These are phyloP conservation scores for Galeopsomyia nigrocyanea DNA, from an alignment of 2,888 invertebrate genomes.

Conservation along the genomic window DNA sequence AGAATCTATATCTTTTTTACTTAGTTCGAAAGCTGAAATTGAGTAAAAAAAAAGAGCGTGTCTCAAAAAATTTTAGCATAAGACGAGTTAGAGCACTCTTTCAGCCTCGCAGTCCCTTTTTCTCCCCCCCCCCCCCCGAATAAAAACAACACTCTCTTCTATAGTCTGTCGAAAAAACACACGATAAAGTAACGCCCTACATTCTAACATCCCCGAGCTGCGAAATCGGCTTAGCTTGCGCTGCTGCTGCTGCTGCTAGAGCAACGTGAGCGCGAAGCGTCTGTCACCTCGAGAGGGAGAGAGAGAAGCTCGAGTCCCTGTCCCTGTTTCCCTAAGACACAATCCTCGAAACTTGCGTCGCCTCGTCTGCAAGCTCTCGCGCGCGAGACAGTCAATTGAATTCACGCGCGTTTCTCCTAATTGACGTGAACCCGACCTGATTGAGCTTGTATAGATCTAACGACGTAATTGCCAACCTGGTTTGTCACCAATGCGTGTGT, in stretches of 20 bases:
- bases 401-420: conserved; percentile 49
- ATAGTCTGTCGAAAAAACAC: too few relatives aligned
- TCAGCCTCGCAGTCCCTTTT: too few relatives aligned
- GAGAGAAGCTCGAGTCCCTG: not conserved
- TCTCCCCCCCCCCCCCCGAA: too few relatives aligned
- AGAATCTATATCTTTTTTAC: too few relatives aligned
- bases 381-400: conserved; percentile 16
- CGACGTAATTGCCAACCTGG: conserved; percentile 56
- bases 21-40: too few relatives aligned
- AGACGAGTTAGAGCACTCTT: too few relatives aligned
- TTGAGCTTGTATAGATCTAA: conserved; percentile 60
- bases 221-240: not conserved
- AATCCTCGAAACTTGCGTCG: not conserved
- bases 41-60: too few relatives aligned
- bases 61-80: too few relatives aligned
- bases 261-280: too few relatives aligned
- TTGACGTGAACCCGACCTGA: conserved; percentile 55
- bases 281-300: not conserved
- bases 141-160: too few relatives aligned
- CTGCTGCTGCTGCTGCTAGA: not conserved
- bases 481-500: conserved; percentile 47
- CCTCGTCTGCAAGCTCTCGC: not conserved
- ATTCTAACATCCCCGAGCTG: too few relatives aligned
- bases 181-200: too few relatives aligned
- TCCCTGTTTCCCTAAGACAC: conserved; percentile 1